Base-by-base conservation (phyloP, 2,797 vertebrate genomes). In the Anomalospiza imberbis region DNA sequence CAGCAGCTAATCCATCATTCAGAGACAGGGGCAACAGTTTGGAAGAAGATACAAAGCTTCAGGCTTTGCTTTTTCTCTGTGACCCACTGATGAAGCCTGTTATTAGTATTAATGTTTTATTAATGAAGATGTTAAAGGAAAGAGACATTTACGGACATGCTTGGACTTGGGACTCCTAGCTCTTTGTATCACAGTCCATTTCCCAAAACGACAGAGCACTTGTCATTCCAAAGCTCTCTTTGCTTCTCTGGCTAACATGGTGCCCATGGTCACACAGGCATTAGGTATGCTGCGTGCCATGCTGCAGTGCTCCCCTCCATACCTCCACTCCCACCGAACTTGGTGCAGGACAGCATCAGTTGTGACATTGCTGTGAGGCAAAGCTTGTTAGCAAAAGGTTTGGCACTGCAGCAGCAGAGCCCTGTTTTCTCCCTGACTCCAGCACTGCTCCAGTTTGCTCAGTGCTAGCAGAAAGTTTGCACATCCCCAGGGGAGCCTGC, bases 81-180 rank as follows among this genome's bases (percentile, higher is more conserved):
- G 78, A 75, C 60, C 82, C 32, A 51, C 36, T 71, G 87, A 73
- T 36, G 20, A 44, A 85, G 14, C 32, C 32, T 63, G 19, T 45
- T 88, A 44, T 48, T 78, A 68, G 36, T 55, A 82, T 24, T 48
- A 65, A 67, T 48, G 13, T 47, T 88, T 91, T 60, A 81, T 81
- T 96, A 94, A 89, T 34, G 66, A 90, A 74, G 76, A 86, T 19
- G 13, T 6, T 88, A 67, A 89, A 92, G 26, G 36, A 84, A 82
- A 91, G 28, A 75, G 36, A 66, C 12, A 7, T 85, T 84, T 65
- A 63, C 9, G 9, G 60, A 21, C 18, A 26, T 45, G 47, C 26
- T 29, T 66, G 40, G 48, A 40, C 50, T 61, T 54, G n/a, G 22
- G 34, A 80, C 7, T 45, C 61, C 44, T 54, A 38, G 10, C 16